These are phyloP conservation scores for Gasterosteus nipponicus DNA, from an alignment of 2,113 vertebrate species.

Conservation along the genomic window DNA sequence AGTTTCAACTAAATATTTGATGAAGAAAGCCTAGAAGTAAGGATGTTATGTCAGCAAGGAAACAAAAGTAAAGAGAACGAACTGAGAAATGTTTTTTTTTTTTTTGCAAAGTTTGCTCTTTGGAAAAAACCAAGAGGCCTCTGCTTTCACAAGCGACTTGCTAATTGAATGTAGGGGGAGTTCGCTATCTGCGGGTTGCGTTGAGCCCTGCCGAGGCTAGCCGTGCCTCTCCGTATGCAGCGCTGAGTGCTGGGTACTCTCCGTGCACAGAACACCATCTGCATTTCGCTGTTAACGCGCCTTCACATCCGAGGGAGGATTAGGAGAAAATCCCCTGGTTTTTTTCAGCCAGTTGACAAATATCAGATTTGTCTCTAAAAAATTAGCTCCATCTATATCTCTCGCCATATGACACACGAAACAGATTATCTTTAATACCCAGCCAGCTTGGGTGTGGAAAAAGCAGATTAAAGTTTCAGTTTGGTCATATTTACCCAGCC, in stretches of 20 bases:
- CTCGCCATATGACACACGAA: conserved; percentile 85
- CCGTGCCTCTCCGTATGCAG: conserved; percentile 68
- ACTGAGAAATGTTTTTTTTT: conserved; percentile 67
- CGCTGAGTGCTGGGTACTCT: conserved; percentile 70
- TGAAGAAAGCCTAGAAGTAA: conserved; percentile 75
- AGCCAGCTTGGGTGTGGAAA: conserved; percentile 84
- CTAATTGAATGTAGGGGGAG: conserved; percentile 65
- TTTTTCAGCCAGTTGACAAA: conserved; percentile 87
- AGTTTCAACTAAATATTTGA: conserved; percentile 82
- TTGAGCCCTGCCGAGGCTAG: conserved; percentile 70
- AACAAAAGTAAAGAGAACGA: conserved; percentile 70
- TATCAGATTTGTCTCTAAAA: conserved; percentile 89
- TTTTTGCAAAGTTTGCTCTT: conserved; percentile 75
- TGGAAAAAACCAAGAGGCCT: conserved; percentile 58
- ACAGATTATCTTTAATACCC: conserved; percentile 87
- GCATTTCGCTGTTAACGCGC: conserved; percentile 84
- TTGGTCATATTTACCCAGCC: conserved; percentile 83
- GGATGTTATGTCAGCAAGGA: conserved; percentile 77
- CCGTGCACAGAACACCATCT: conserved; percentile 80
- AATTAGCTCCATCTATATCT: conserved; percentile 87
- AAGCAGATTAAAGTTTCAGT: conserved; percentile 89
- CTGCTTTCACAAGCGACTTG: conserved; percentile 62
- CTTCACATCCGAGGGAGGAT: conserved; percentile 83
- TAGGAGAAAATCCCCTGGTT: conserved; percentile 82
- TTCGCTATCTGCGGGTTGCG: conserved; percentile 68